Evolutionary conservation across 2,797 vertebrate species (phyloP).

Genomic region (Gymnothorax javanicus): DNA sequence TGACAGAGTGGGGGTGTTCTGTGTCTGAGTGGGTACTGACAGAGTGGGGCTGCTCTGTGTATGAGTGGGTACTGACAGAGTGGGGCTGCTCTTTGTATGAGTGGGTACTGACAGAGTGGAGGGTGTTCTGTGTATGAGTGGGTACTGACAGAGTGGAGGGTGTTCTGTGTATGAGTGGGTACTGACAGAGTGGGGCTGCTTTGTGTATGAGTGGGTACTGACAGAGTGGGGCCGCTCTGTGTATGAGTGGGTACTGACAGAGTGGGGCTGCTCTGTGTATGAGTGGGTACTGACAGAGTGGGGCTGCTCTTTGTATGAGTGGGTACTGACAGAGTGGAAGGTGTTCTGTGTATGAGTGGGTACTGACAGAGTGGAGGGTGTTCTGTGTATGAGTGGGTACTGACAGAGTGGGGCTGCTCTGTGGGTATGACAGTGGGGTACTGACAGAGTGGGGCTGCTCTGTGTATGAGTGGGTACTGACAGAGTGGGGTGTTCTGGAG

Average conservation of each 20-base stretch:
- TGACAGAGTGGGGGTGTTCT: background rate
- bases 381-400: background rate
- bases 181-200: background rate
- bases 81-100: too few species aligned
- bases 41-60: background rate
- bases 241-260: background rate
- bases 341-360: background rate
- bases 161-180: background rate
- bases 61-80: too few species aligned
- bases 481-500: too few species aligned
- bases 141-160: too few species aligned
- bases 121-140: too few species aligned
- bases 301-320: background rate
- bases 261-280: background rate
- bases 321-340: background rate
- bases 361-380: background rate
- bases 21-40: background rate
- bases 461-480: background rate
- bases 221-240: background rate
- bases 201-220: too few species aligned
- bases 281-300: background rate
- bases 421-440: background rate
- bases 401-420: background rate
- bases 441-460: background rate
- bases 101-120: too few species aligned